phyloP scores from a whole-genome alignment of 2,888 invertebrate species.

The Phania funesta region DNA sequence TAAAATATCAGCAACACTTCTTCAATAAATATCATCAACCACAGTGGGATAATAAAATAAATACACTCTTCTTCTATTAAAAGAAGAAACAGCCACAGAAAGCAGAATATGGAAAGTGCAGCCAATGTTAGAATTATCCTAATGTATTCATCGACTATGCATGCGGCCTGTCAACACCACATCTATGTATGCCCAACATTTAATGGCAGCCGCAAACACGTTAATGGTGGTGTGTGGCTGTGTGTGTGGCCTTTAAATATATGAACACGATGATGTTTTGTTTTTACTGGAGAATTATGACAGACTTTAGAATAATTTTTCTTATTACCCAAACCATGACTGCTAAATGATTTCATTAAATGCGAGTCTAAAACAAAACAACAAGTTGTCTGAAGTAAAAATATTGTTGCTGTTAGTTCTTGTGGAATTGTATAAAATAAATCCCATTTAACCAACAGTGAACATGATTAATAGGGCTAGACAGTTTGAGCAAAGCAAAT shows the following conservation, averaged over 20 bases:
- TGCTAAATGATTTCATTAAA: constrained; percentile 75
- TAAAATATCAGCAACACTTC: constrained; percentile 62
- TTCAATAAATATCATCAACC: constrained; percentile 73
- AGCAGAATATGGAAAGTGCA: constrained; percentile 25
- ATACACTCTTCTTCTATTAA: constrained; percentile 76
- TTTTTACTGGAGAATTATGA: constrained; percentile 70
- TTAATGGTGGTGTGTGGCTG: constrained; percentile 39
- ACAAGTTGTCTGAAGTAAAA: background rate
- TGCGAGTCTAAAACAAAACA: too few species aligned
- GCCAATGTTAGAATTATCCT: background rate
- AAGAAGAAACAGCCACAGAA: constrained; percentile 2
- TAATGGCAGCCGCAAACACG: constrained; percentile 16
- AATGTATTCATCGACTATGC: background rate
- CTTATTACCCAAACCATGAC: constrained; percentile 53
- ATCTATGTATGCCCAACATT: constrained; percentile 11
- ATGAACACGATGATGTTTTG: constrained; percentile 48
- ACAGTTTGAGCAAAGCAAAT: constrained; percentile 67
- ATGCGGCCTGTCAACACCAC: constrained; percentile 35
- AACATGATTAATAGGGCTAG: constrained; percentile 76
- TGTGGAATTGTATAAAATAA: constrained; percentile 63
- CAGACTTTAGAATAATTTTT: constrained; percentile 69
- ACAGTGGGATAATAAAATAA: constrained; percentile 78
- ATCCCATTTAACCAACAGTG: constrained; percentile 39
- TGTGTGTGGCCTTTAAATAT: constrained; percentile 28
- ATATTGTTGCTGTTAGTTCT: constrained; percentile 70